phyloP scores from a whole-genome alignment of 2,888 invertebrate genomes.

The Achlya flavicornis region DNA sequence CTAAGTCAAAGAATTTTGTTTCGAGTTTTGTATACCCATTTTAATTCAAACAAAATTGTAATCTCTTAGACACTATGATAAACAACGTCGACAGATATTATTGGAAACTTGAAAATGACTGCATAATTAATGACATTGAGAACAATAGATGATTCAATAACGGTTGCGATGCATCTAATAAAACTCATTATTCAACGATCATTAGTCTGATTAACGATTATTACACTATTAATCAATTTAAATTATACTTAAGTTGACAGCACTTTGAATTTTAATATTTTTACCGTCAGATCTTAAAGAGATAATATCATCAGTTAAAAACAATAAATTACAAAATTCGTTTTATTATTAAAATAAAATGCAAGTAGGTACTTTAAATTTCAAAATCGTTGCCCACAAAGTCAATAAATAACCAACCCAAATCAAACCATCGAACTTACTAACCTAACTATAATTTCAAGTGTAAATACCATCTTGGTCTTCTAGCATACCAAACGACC shows the following conservation, averaged over 20 bases:
- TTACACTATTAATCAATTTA: not conserved
- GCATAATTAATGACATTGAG: constrained; percentile 2
- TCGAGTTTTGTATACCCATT: no score
- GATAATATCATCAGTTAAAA: not conserved
- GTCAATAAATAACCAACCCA: not conserved
- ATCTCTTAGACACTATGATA: no score
- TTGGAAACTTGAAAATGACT: not conserved
- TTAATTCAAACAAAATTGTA: no score
- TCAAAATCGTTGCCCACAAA: not conserved
- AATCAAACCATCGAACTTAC: not conserved
- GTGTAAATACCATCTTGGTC: constrained; percentile 17
- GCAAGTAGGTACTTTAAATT: not conserved
- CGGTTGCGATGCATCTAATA: not conserved
- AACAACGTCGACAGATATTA: not conserved
- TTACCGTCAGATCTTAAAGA: not conserved
- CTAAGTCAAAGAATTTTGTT: no score
- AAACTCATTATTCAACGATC: constrained; percentile 1
- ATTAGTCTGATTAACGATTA: not conserved
- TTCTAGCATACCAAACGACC: constrained; percentile 31
- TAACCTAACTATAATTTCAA: constrained; percentile 16
- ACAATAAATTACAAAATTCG: no score
- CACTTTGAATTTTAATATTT: not conserved
- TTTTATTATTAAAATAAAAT: no score
- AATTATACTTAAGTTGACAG: not conserved
- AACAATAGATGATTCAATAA: not conserved